Percentiles rank a stretch among this genome's conserved stretches.
Conservation (phyloP, 64 coral and sea anemone species). For the Porites australiensis region DNA sequence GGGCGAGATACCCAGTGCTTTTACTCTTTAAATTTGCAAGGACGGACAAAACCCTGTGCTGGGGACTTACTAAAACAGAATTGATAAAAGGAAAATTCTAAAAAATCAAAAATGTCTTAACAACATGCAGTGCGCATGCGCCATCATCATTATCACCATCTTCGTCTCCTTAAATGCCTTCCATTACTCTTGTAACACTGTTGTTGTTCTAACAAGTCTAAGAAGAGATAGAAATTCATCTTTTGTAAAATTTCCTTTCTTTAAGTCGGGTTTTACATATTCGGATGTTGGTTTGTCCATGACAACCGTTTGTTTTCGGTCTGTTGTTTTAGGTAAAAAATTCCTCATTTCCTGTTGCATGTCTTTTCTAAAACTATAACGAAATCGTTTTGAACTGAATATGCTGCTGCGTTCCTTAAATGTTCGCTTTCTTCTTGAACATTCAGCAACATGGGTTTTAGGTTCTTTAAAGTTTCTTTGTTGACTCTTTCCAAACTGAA, state of each 20-base stretch:
- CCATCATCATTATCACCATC: no score
- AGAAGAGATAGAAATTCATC: constrained; percentile 20
- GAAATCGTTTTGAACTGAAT: constrained; percentile 2
- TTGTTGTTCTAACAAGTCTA: constrained; percentile 1
- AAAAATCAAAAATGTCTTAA: no score
- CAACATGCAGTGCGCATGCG: no score
- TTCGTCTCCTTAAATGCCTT: neutral
- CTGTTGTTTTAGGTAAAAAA: neutral
- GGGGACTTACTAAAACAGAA: no score
- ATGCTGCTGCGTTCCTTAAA: neutral
- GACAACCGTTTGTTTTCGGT: neutral
- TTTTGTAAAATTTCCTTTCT: neutral
- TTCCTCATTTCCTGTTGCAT: neutral
- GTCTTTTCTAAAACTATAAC: constrained; percentile 2
- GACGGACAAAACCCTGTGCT: no score
- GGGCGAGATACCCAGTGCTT: no score
- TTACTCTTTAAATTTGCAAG: no score
- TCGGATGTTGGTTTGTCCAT: neutral
- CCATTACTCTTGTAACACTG: neutral
- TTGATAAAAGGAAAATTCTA: no score
- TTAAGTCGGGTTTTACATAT: neutral
- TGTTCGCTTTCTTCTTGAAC: neutral
- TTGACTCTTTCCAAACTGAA: neutral
- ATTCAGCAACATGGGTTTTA: neutral
- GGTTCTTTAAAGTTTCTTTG: neutral